Percentiles rank a stretch among this genome's conserved stretches.
These are phyloP conservation scores for Protodeltote pygarga DNA, from an alignment of 2,888 invertebrate genomes.

Conservation along the genomic window DNA sequence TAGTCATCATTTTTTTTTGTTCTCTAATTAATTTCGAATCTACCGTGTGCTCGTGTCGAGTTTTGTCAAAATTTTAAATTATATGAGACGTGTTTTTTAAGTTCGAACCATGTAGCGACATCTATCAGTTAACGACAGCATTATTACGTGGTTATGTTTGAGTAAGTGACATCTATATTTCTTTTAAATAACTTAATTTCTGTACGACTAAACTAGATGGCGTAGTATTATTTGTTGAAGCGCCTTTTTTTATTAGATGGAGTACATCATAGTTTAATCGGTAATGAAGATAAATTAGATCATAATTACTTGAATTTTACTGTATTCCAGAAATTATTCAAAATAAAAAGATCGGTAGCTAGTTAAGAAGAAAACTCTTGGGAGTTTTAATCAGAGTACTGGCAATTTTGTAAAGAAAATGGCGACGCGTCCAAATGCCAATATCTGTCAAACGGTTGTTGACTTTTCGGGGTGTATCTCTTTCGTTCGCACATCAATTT, in stretches of 20 bases:
- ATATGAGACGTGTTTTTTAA: no score
- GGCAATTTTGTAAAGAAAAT: constrained; percentile 55
- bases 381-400: constrained; percentile 21
- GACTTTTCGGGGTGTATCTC: constrained; percentile 67
- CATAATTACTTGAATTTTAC: no score
- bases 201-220: background rate
- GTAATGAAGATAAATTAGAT: no score
- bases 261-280: no score
- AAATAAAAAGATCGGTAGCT: background rate
- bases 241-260: no score
- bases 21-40: no score
- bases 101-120: no score
- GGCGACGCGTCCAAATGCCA: constrained; percentile 61
- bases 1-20: no score
- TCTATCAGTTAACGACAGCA: no score
- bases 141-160: background rate
- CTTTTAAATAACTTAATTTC: background rate
- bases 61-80: no score
- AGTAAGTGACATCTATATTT: background rate
- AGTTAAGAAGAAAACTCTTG: background rate
- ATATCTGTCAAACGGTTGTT: constrained; percentile 81
- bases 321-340: background rate
- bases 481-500: constrained; percentile 37
- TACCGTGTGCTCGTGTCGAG: no score
- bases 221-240: background rate